These are phyloP conservation scores for Characodon lateralis DNA, from an alignment of 2,797 vertebrate genomes.

Conservation along the genomic window DNA sequence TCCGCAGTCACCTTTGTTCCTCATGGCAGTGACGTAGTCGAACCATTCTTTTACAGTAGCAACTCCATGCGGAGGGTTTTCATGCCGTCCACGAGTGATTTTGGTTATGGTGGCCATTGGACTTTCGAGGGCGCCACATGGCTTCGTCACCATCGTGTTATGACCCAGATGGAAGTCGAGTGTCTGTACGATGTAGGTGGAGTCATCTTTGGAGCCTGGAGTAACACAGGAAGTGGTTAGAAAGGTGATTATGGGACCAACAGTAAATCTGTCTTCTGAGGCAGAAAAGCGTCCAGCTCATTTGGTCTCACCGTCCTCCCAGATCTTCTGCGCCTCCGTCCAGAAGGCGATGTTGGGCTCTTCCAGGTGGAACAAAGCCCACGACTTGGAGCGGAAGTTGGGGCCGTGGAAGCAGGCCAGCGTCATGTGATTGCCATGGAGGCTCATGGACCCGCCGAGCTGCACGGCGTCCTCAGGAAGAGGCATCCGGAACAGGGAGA, in stretches of 20 bases:
- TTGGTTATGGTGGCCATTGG: constrained; percentile 99
- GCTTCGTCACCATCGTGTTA: constrained; percentile 99
- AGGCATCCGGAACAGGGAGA: constrained; percentile 96
- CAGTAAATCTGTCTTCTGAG: neutral
- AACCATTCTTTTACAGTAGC: constrained; percentile 99
- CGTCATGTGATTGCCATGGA: constrained; percentile 98
- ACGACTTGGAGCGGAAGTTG: constrained; percentile 98
- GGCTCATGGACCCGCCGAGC: constrained; percentile 97
- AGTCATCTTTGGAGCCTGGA: constrained; percentile 92
- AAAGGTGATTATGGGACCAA: neutral
- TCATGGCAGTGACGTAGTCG: constrained; percentile 96
- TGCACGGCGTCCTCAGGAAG: constrained; percentile 96
- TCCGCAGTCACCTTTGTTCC: constrained; percentile 88
- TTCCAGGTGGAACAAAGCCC: constrained; percentile 97
- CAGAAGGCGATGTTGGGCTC: constrained; percentile 99
- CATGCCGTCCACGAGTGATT: constrained; percentile 94
- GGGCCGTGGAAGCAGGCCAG: constrained; percentile 98
- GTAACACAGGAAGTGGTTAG: constrained; percentile 5
- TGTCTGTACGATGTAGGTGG: constrained; percentile 96
- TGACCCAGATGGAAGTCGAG: constrained; percentile 97
- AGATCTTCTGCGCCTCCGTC: constrained; percentile 99
- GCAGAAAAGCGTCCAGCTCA: neutral
- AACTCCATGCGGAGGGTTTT: constrained; percentile 97
- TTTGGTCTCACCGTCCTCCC: constrained; percentile 89
- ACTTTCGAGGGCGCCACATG: constrained; percentile 95